These are phyloP conservation scores for Aleiodes testaceus DNA, from an alignment of 2,888 invertebrate species.

Conservation along the genomic window DNA sequence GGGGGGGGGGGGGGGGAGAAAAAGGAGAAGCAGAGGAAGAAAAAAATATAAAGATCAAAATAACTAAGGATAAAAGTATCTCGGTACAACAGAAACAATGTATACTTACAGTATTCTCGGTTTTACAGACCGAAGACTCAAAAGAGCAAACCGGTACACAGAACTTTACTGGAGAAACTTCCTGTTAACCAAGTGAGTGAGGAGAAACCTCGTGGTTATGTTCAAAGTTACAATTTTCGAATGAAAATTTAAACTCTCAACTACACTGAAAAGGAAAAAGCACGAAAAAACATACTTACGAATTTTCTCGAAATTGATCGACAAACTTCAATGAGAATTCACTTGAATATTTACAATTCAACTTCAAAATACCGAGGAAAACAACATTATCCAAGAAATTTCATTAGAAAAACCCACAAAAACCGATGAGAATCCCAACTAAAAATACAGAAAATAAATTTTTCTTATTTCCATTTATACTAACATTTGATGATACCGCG, in stretches of 20 bases:
- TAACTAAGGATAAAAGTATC: slow-evolving; percentile 16
- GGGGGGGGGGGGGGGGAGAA: too few relatives aligned
- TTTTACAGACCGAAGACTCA: slow-evolving; percentile 16
- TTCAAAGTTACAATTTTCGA: slow-evolving; percentile 20
- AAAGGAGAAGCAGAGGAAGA: too few relatives aligned
- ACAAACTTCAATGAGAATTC: slow-evolving; percentile 10
- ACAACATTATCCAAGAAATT: not conserved
- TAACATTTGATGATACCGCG: slow-evolving; percentile 26
- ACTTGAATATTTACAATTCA: not conserved
- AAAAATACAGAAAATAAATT: not conserved
- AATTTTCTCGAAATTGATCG: not conserved
- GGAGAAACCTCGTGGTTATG: slow-evolving; percentile 16
- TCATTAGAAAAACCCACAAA: not conserved
- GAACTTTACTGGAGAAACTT: slow-evolving; percentile 16
- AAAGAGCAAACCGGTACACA: slow-evolving; percentile 22
- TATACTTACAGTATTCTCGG: not conserved
- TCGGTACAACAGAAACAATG: slow-evolving; percentile 12
- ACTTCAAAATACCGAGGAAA: not conserved
- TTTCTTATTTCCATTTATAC: too few relatives aligned
- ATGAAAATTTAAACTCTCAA: slow-evolving; percentile 10
- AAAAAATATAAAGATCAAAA: slow-evolving; percentile 19
- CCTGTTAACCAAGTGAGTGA: too few relatives aligned
- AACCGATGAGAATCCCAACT: too few relatives aligned
- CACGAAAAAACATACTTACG: not conserved
- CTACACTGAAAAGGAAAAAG: not conserved